A percentile compares a stretch with the other conserved stretches of the same genome.
Conservation (phyloP, 2,888 invertebrate species). For the Magallana nippona region DNA sequence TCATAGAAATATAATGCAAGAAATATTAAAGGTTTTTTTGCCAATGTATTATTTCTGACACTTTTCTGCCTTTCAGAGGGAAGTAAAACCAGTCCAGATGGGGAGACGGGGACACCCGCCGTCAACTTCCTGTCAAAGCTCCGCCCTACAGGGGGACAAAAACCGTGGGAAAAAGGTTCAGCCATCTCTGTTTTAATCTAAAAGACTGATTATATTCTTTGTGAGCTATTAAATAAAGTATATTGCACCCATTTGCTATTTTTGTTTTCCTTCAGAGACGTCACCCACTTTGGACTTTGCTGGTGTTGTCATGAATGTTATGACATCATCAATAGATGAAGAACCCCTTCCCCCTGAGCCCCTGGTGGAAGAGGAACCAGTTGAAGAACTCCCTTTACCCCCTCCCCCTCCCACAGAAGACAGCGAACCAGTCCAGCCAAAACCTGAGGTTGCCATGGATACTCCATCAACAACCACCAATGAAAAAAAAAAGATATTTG, state of each 20-base stretch:
- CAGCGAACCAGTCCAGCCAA: neutral
- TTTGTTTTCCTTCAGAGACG: neutral
- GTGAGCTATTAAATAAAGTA: no score
- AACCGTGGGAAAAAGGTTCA: slow-evolving; percentile 53
- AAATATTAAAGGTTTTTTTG: no score
- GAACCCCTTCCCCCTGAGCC: neutral
- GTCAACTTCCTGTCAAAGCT: slow-evolving; percentile 10
- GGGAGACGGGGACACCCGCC: neutral
- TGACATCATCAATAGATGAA: slow-evolving; percentile 17
- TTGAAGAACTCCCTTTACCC: slow-evolving; percentile 29
- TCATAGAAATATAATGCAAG: neutral
- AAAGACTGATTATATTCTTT: neutral
- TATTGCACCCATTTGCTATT: no score
- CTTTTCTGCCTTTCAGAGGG: neutral
- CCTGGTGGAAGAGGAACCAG: neutral
- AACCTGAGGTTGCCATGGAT: slow-evolving; percentile 27
- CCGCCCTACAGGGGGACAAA: slow-evolving; percentile 48
- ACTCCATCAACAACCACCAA: neutral
- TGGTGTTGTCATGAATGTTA: slow-evolving; percentile 1
- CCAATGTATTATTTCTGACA: neutral
- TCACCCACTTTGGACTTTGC: slow-evolving; percentile 1
- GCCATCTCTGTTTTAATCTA: neutral
- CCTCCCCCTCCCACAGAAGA: slow-evolving; percentile 35
- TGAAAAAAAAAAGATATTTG: neutral
- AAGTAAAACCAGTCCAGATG: slow-evolving; percentile 14